Base-by-base conservation (phyloP, 92 coral and sea anemone species). In the Chrysogorgia sp. region DNA sequence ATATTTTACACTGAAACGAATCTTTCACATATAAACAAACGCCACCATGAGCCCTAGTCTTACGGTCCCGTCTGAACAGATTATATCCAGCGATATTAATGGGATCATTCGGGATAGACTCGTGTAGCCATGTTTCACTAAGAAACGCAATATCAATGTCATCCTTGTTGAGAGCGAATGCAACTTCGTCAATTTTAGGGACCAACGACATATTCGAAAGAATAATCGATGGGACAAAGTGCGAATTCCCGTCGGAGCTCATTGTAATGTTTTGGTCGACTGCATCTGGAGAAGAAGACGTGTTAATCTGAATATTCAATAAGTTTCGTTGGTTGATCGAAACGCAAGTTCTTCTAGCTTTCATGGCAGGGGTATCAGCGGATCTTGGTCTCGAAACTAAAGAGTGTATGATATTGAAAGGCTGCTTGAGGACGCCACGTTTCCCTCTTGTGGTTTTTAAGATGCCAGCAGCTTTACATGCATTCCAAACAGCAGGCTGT, bases 291-390 rank as follows among this genome's bases (percentile, higher is more conserved):
- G 43, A 4, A 5, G 43, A 12, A 37, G 6, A 37, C 12, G 43
- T 5, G 43, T 75, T n/a, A n/a, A n/a, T n/a, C n/a, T n/a, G 74
- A 75, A 75, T 75, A 75, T 75, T 75, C 56, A 75, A 75, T 75
- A 58, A 75, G 81, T 57, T 75, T 28, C 15, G 71, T 29, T 29
- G 31, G 34, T 58, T 75, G 58, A 33, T 45, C 3, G 69, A 53
- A 49, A 34, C 9, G n/a, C 21, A 34, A 26, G 24, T 75, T 55
- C 69, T 28, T 56, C 43, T 37, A 34, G 33, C 50, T 23, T 55
- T 76, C 56, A 66, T 17, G 58, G 29, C 35, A 63, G 58, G 26
- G 9, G 52, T 12, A 37, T 37, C 12, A 37, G 6, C 43, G 5
- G 5, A 69, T 76, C 61, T 67, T 76, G 24, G 74, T 28, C 61